These are phyloP conservation scores for Nephila pilipes DNA, from an alignment of 1,140 invertebrate genomes.

Conservation along the genomic window DNA sequence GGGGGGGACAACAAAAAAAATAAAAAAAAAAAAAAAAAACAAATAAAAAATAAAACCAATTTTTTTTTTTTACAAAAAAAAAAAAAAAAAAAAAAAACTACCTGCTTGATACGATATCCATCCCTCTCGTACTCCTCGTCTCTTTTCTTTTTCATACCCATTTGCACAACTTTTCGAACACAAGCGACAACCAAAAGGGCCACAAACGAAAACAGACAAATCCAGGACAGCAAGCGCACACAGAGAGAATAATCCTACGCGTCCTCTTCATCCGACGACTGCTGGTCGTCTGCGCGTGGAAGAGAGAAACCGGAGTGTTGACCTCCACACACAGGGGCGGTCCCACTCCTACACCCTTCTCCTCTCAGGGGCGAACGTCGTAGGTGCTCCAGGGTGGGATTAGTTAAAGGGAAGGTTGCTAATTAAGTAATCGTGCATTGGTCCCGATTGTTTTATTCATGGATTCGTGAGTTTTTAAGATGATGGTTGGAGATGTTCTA, in stretches of 20 bases:
- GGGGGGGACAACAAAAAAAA: no score
- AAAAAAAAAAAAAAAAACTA: no score
- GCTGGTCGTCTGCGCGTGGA: slow-evolving; percentile 3
- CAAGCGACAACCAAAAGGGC: background rate
- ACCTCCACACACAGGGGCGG: slow-evolving; percentile 9
- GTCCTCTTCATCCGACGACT: slow-evolving; percentile 13
- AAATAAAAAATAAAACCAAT: no score
- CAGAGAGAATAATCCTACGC: background rate
- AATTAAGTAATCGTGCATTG: slow-evolving; percentile 14
- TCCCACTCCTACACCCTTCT: background rate
- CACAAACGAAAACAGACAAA: background rate
- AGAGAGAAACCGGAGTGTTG: slow-evolving; percentile 27
- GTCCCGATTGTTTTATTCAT: background rate
- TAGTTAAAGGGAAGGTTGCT: background rate
- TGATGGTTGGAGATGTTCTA: background rate
- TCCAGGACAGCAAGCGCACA: background rate
- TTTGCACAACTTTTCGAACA: background rate
- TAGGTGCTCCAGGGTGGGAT: background rate
- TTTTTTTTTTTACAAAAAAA: no score
- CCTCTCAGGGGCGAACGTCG: background rate
- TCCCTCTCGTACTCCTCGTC: slow-evolving; percentile 3
- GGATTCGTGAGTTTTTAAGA: background rate
- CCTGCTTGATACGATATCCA: slow-evolving; percentile 60
- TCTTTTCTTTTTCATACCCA: slow-evolving; percentile 46
- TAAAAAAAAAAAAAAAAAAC: no score